Evolutionary conservation across 1,140 invertebrate genomes (phyloP).

Genomic region (Halictus rubicundus): DNA sequence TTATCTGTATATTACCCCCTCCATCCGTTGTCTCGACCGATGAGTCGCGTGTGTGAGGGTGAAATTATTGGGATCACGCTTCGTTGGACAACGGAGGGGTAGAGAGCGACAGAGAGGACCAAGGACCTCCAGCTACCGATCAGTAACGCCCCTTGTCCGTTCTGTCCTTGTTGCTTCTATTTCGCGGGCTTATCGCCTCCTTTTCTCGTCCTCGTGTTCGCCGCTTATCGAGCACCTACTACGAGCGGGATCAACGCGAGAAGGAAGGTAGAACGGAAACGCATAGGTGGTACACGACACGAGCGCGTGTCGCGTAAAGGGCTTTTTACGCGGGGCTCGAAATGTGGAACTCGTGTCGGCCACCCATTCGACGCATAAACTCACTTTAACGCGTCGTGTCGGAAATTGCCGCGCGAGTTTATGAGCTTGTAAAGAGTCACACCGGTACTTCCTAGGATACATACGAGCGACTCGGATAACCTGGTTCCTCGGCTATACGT

Average conservation of each 20-base stretch:
- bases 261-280: slow-evolving; percentile 4
- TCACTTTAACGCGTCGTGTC: slow-evolving; percentile 34
- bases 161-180: background rate
- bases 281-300: slow-evolving; percentile 8
- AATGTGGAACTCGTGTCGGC: slow-evolving; percentile 47
- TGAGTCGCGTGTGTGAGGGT: slow-evolving; percentile 58
- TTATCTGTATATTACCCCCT: slow-evolving; percentile 42
- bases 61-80: slow-evolving; percentile 62
- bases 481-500: slow-evolving; percentile 26
- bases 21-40: background rate
- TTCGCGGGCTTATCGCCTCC: background rate
- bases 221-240: slow-evolving; percentile 20
- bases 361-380: slow-evolving; percentile 41
- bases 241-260: slow-evolving; percentile 11
- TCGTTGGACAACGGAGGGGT: slow-evolving; percentile 34
- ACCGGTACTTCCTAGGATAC: slow-evolving; percentile 37
- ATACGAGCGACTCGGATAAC: slow-evolving; percentile 3
- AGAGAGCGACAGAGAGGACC: slow-evolving; percentile 23
- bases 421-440: slow-evolving; percentile 44
- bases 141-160: slow-evolving; percentile 35
- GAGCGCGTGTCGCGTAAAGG: slow-evolving; percentile 33
- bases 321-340: slow-evolving; percentile 30
- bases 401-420: slow-evolving; percentile 41
- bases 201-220: background rate
- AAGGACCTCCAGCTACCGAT: slow-evolving; percentile 59